Conservation (phyloP, 2,888 invertebrate genomes). For the Miltochrista miniata region DNA sequence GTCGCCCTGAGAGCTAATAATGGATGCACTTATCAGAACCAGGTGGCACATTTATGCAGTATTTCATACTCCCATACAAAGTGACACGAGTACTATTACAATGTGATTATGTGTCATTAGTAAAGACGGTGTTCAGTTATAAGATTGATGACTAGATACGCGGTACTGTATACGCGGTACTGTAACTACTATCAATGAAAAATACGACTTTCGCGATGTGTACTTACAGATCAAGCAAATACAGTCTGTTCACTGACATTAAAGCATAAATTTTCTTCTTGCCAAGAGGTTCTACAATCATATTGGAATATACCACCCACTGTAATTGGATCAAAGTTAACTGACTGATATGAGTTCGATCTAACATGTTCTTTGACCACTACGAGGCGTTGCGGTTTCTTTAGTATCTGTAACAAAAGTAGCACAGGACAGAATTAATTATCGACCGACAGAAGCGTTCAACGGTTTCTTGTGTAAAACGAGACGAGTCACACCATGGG, state of each 20-base stretch:
- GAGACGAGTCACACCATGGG: conserved; percentile 66
- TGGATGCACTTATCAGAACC: conserved; percentile 17
- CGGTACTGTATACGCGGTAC: conserved; percentile 20
- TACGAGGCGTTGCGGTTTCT: conserved; percentile 69
- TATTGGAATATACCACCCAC: conserved; percentile 46
- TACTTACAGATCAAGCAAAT: conserved; percentile 34
- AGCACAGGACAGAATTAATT: conserved; percentile 77
- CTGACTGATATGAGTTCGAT: conserved; percentile 57
- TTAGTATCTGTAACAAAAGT: conserved; percentile 68
- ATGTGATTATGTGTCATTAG: conserved; percentile 35
- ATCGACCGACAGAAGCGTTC: conserved; percentile 59
- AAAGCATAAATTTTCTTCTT: conserved; percentile 44
- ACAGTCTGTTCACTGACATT: conserved; percentile 29
- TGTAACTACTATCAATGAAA: conserved; percentile 30
- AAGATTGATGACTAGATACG: conserved; percentile 30
- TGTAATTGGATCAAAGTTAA: conserved; percentile 68
- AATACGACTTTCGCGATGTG: conserved; percentile 28
- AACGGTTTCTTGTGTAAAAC: conserved; percentile 80
- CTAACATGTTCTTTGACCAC: conserved; percentile 63
- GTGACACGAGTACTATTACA: conserved; percentile 28
- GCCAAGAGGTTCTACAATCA: conserved; percentile 39
- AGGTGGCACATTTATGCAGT: conserved; percentile 21
- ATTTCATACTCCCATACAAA: conserved; percentile 22
- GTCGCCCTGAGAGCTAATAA: conserved; percentile 22
- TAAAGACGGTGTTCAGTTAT: conserved; percentile 19